Percentiles rank a stretch among this genome's conserved stretches.
These are phyloP conservation scores for Paracanthobrama guichenoti DNA, from an alignment of 2,113 vertebrate genomes.

Conservation along the genomic window DNA sequence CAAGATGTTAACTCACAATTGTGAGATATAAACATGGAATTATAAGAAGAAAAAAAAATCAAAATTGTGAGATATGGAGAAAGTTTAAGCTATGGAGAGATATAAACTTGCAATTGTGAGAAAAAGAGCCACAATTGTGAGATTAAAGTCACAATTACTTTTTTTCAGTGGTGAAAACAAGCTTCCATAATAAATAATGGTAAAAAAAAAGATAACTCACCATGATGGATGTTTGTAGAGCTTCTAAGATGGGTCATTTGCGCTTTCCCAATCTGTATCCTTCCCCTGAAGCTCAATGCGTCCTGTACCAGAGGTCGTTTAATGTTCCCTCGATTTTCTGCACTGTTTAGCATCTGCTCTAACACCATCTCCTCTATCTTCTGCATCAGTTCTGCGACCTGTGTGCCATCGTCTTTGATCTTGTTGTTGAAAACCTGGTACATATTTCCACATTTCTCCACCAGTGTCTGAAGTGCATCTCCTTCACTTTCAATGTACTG, in stretches of 20 bases:
- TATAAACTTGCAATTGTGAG: neutral
- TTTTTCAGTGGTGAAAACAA: neutral
- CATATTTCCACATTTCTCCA: conserved; percentile 67
- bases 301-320: neutral
- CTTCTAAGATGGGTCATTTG: neutral
- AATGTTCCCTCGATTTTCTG: conserved; percentile 35
- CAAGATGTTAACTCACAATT: neutral
- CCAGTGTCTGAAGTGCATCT: conserved; percentile 59
- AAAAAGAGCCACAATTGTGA: too few species aligned
- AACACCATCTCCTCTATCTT: conserved; percentile 64
- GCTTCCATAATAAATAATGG: neutral
- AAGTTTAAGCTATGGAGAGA: neutral
- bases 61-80: too few species aligned
- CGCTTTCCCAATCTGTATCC: neutral
- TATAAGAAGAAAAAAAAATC: too few species aligned
- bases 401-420: conserved; percentile 40
- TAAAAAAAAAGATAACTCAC: neutral
- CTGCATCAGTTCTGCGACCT: conserved; percentile 62
- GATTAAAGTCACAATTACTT: too few species aligned
- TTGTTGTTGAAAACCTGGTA: conserved; percentile 71
- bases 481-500: conserved; percentile 70
- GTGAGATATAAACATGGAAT: neutral
- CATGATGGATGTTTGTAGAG: neutral
- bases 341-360: conserved; percentile 36
- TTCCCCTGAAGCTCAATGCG: neutral